Evolutionary conservation across 1,140 invertebrate genomes (phyloP), one percentile per base, ranked within the genome.

Genomic region (Coelopa frigida): DNA sequence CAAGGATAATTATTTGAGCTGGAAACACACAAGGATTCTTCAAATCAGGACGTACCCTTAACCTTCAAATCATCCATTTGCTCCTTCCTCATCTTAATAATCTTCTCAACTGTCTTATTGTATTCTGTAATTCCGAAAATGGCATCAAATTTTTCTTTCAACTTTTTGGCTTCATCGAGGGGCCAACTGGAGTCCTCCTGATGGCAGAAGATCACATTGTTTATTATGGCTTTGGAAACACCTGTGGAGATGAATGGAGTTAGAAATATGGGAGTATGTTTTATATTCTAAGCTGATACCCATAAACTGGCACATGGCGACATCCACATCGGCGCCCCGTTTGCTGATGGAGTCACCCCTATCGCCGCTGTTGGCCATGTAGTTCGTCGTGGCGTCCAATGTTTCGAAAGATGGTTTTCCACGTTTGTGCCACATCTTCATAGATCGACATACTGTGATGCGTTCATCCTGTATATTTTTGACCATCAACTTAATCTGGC

Each of bases 131-230:
- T 87, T 56, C 94, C 92, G 77, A 99, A 99, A 48, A 99, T 98
- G 36, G 90, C 90, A 82, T 99, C 97, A 77, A 99, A 98, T 54
- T 85, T 87, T 42, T 91, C 82, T 68, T 99, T 99, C 0, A 99
- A 74, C 60, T 87, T 85, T 70, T 94, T 94, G 0, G 84, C 87
- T 74, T 96, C 90, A 70, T 93, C 88, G 26, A 98, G 73, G 2
- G 96, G 95, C 94, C 96, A 99, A 61, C 84, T 86, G 1, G 93
- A 87, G 49, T 98, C 94, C 72, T 99, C 96, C 79, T 99, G 96
- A 70, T 99, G 95, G 64, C 95, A 99, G 72, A 99, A 97, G 56
- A 99, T 87, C 0, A 99, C 96, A 73, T 94, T 88, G 59, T 94
- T 93, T 20, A 99, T 71, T 40, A 99, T 90, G 1, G 94, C 79